Percentiles rank a stretch among this genome's conserved stretches.
Conservation (phyloP, 2,888 invertebrate species). For the Timandra comae region DNA sequence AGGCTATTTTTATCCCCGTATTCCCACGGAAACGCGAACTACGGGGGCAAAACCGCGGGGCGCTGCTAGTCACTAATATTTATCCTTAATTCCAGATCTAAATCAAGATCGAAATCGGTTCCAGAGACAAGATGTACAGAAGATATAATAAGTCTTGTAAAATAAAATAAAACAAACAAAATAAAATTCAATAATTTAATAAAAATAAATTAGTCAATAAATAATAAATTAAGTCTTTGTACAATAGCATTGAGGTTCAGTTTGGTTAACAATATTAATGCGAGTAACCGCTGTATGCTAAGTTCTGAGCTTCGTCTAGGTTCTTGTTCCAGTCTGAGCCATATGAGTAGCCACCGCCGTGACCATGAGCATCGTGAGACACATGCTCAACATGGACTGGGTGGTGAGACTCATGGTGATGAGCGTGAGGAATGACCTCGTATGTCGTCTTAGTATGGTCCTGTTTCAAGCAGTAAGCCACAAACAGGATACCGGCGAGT, state of each 20-base stretch:
- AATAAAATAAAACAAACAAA: slow-evolving; percentile 28
- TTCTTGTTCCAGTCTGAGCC: slow-evolving; percentile 74
- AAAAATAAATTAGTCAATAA: slow-evolving; percentile 64
- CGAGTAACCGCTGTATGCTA: slow-evolving; percentile 83
- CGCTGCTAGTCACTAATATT: too few relatives aligned
- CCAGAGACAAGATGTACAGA: too few relatives aligned
- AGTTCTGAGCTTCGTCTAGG: slow-evolving; percentile 80
- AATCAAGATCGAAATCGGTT: too few relatives aligned
- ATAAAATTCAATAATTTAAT: slow-evolving; percentile 58
- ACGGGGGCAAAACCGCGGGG: too few relatives aligned
- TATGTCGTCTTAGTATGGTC: slow-evolving; percentile 67
- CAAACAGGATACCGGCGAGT: slow-evolving; percentile 81
- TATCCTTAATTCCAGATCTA: too few relatives aligned
- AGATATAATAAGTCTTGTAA: too few relatives aligned
- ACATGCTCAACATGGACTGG: slow-evolving; percentile 77
- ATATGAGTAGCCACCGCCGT: slow-evolving; percentile 48
- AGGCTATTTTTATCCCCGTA: too few relatives aligned
- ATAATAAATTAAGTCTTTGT: slow-evolving; percentile 60
- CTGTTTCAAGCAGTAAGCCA: slow-evolving; percentile 62
- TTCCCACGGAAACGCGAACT: too few relatives aligned
- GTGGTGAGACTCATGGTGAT: slow-evolving; percentile 78
- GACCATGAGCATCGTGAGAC: slow-evolving; percentile 53
- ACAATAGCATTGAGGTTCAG: slow-evolving; percentile 35
- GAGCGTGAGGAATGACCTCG: slow-evolving; percentile 64
- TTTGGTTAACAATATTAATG: slow-evolving; percentile 27